phyloP scores from a whole-genome alignment of 2,113 vertebrate species.

The Poeciliopsis prolifica region DNA sequence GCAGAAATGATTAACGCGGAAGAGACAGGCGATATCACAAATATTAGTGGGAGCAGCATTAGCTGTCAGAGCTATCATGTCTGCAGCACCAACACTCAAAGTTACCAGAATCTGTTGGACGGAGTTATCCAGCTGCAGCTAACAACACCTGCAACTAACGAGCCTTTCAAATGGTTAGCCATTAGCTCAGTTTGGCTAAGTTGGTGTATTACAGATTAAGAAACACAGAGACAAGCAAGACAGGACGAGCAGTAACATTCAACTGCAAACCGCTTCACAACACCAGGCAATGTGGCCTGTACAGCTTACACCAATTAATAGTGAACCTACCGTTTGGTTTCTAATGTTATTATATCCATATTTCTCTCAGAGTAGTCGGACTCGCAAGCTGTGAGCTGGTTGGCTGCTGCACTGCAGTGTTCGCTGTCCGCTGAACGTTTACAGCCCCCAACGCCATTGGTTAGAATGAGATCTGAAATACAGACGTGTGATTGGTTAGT shows the following conservation, averaged over 20 bases:
- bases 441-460: conserved; percentile 29
- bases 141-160: neutral
- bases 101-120: conserved; percentile 11
- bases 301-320: neutral
- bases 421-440: conserved; percentile 38
- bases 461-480: conserved; percentile 3
- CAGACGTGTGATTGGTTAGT: conserved; percentile 59
- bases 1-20: neutral
- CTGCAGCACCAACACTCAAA: conserved; percentile 11
- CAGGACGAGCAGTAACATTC: neutral
- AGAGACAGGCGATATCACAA: neutral
- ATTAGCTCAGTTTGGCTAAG: conserved; percentile 56
- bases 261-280: neutral
- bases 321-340: conserved; percentile 64
- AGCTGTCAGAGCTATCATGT: conserved; percentile 22
- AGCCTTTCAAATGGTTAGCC: conserved; percentile 24
- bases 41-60: neutral
- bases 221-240: conserved; percentile 6
- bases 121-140: conserved; percentile 14
- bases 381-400: conserved; percentile 58
- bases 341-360: conserved; percentile 68
- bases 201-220: conserved; percentile 49
- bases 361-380: conserved; percentile 33
- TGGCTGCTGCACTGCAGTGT: conserved; percentile 70
- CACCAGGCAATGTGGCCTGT: too few species aligned